Evolutionary conservation across 2,113 vertebrate species (phyloP).

Genomic region (Odontophorus gujanensis): DNA sequence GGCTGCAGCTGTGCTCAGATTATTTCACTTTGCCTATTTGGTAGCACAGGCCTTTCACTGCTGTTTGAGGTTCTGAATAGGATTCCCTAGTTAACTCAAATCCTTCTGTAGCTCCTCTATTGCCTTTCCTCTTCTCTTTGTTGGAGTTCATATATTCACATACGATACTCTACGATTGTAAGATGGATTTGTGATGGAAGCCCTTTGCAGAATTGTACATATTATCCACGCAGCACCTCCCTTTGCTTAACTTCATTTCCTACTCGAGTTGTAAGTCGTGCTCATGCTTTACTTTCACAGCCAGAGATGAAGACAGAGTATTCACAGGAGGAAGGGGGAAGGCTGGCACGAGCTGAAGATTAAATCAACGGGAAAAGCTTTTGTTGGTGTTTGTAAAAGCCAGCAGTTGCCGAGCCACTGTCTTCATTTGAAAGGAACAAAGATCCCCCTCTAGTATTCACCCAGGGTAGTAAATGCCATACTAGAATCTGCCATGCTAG

Average conservation of each 20-base stretch:
- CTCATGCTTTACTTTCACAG: accelerated
- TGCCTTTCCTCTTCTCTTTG: background rate
- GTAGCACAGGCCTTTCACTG: too few relatives aligned
- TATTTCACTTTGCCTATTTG: background rate
- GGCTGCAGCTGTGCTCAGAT: accelerated
- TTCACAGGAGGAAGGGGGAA: background rate
- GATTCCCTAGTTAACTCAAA: background rate
- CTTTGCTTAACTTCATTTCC: background rate
- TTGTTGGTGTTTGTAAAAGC: background rate
- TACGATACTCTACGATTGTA: background rate
- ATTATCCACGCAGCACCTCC: background rate
- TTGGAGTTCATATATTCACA: background rate
- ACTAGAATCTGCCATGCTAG: background rate
- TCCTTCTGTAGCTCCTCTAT: background rate
- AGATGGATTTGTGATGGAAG: background rate
- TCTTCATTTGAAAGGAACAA: background rate
- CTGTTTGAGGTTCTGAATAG: background rate
- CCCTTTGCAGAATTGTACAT: background rate
- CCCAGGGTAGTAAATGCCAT: background rate
- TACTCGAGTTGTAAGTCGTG: background rate
- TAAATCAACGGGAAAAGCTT: background rate
- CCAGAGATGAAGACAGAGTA: background rate
- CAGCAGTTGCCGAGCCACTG: background rate
- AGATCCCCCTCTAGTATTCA: background rate
- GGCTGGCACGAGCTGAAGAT: background rate